These are phyloP conservation scores for Anarrhichthys ocellatus DNA, from an alignment of 2,113 vertebrate species.

Conservation along the genomic window DNA sequence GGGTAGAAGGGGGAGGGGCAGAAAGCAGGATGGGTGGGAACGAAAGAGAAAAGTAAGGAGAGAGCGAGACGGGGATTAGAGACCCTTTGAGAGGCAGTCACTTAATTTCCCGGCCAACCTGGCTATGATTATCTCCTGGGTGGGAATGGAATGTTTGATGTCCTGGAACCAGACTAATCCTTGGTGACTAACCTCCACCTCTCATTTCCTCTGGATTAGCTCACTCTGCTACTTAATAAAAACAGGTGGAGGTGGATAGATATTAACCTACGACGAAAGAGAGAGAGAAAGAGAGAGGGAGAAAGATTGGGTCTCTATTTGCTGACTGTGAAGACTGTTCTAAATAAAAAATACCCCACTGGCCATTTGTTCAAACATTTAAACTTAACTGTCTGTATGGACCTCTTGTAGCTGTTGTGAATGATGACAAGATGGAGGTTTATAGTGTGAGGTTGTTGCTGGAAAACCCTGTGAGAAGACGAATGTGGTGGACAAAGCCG, in stretches of 20 bases:
- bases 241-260: conserved; percentile 57
- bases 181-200: conserved; percentile 78
- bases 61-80: conserved; percentile 72
- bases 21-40: conserved; percentile 55
- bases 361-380: background rate
- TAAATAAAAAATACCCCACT: background rate
- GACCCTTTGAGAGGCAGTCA: conserved; percentile 70
- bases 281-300: background rate
- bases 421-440: background rate
- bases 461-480: background rate
- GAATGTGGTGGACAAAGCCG: background rate
- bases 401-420: conserved; percentile 3
- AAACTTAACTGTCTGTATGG: background rate
- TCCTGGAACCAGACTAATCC: conserved; percentile 80
- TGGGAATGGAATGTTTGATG: conserved; percentile 78
- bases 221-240: conserved; percentile 76
- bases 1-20: conserved; percentile 4
- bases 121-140: conserved; percentile 80
- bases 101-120: conserved; percentile 82
- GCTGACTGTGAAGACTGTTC: background rate
- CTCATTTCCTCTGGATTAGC: conserved; percentile 80
- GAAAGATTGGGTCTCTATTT: conserved; percentile 16
- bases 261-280: conserved; percentile 43
- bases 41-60: conserved; percentile 68
- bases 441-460: background rate